Evolutionary conservation across 2,888 invertebrate species (phyloP), one percentile per base, ranked within the genome.

Genomic region (Nemotelus nigrinus): DNA sequence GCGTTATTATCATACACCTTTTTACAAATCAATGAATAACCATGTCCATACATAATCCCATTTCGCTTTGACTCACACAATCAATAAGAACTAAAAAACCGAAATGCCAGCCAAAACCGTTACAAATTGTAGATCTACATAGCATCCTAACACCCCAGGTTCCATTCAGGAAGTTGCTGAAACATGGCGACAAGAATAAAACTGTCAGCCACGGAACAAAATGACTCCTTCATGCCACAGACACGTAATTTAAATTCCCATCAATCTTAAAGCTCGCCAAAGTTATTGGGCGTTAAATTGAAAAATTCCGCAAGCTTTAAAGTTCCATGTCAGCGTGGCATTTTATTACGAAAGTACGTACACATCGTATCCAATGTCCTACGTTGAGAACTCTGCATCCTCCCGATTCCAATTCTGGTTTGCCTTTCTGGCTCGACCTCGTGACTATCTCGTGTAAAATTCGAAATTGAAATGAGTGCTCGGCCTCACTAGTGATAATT

Each of bases 171-270:
- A 74, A 74, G 74, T 63, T 60, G 63, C 48, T 47, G 74, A 74
- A 74, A 76, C 76, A 76, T 76, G 8, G 53, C 76, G 80, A 81
- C 80, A 81, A 81, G 81, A 81, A 80, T 80, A 81, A 81, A 81
- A 81, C 81, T 81, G 81, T 81, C 81, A 81, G 80, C 79, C 76
- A 68, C 70, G 78, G 72, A 78, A 81, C 78, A 80, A 80, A 80
- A 79, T 79, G 79, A 77, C 78, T 79, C 78, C 78, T 80, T 79
- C 80, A 81, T 78, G 80, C 81, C 82, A 81, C 81, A 82, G 81
- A 81, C 81, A 82, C 81, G 82, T 82, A 82, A 82, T 82, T 82
- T 82, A 82, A 82, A 82, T 82, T 82, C 82, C 81, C 81, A 82
- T 82, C 82, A 82, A 82, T 82, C 82, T 82, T 82, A 81, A 82